Conservation (phyloP, 2,113 vertebrate genomes). For the Leptocoma aspasia region DNA sequence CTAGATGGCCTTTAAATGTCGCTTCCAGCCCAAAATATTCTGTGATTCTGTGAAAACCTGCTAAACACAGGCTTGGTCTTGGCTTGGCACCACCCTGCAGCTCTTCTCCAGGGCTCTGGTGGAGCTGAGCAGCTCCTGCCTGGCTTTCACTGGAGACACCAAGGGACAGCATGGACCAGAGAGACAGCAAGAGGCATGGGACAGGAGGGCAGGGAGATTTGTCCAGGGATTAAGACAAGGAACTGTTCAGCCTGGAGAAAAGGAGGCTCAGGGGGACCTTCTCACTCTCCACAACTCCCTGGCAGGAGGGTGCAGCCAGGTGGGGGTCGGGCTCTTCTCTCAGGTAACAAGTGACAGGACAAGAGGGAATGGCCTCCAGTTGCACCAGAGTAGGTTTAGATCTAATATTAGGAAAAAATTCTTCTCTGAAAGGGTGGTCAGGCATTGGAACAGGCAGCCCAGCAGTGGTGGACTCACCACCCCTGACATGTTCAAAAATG, state of each 20-base stretch:
- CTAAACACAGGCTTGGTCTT: fast-evolving
- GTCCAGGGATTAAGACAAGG: background rate
- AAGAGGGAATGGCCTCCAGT: background rate
- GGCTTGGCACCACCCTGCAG: background rate
- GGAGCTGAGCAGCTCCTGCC: background rate
- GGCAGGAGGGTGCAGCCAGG: background rate
- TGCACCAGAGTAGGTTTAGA: background rate
- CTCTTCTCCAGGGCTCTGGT: background rate
- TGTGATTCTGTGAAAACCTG: background rate
- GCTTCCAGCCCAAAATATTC: background rate
- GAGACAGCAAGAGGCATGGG: background rate
- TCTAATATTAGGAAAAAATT: background rate
- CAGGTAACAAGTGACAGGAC: background rate
- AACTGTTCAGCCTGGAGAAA: background rate
- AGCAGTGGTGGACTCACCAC: background rate
- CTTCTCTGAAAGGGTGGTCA: background rate
- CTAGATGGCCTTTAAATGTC: background rate
- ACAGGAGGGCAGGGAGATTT: background rate
- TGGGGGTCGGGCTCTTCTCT: fast-evolving
- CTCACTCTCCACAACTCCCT: too few relatives aligned
- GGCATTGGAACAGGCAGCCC: background rate
- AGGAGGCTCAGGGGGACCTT: background rate
- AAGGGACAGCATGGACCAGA: fast-evolving
- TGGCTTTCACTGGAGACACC: background rate
- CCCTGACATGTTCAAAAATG: fast-evolving